Percentiles rank a stretch among this genome's conserved stretches.
These are phyloP conservation scores for Apogon hyalosoma DNA, from an alignment of 2,797 vertebrate genomes.

Conservation along the genomic window DNA sequence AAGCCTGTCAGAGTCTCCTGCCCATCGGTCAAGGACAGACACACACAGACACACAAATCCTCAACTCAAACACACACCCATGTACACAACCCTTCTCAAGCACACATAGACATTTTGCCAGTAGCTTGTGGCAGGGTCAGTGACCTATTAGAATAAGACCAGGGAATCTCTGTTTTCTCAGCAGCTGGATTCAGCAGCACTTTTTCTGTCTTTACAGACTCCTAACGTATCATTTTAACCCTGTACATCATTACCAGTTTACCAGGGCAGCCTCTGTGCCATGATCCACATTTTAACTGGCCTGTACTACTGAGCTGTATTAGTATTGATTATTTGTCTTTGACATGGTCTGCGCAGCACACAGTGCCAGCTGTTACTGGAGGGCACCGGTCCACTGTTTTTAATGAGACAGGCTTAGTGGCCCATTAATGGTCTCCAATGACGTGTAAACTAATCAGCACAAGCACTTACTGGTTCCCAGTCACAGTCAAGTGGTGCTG, in stretches of 20 bases:
- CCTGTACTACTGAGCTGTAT: slow-evolving; percentile 51
- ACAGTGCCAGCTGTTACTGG: slow-evolving; percentile 65
- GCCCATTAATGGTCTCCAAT: slow-evolving; percentile 72
- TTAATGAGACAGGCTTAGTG: slow-evolving; percentile 74
- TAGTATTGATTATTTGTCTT: slow-evolving; percentile 68
- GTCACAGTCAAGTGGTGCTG: slow-evolving; percentile 50
- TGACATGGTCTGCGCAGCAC: slow-evolving; percentile 34
- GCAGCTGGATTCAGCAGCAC: slow-evolving; percentile 33
- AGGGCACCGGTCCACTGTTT: slow-evolving; percentile 70
- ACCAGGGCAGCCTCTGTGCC: slow-evolving; percentile 30
- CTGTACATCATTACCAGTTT: slow-evolving; percentile 51
- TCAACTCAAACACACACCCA: slow-evolving; percentile 60
- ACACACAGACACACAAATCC: slow-evolving; percentile 40
- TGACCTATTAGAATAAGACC: slow-evolving; percentile 63
- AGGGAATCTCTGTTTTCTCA: slow-evolving; percentile 54
- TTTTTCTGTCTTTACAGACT: slow-evolving; percentile 39
- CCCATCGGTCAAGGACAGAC: slow-evolving; percentile 76
- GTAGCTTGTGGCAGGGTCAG: slow-evolving; percentile 65
- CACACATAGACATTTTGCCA: slow-evolving; percentile 61
- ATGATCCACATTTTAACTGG: slow-evolving; percentile 31
- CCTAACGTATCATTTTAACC: slow-evolving; percentile 40
- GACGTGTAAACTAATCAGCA: slow-evolving; percentile 69
- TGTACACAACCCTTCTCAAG: slow-evolving; percentile 55
- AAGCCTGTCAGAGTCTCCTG: slow-evolving; percentile 77
- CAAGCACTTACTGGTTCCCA: slow-evolving; percentile 54